phyloP scores from a whole-genome alignment of 2,888 invertebrate species.

The Dorcus parallelipipedus region DNA sequence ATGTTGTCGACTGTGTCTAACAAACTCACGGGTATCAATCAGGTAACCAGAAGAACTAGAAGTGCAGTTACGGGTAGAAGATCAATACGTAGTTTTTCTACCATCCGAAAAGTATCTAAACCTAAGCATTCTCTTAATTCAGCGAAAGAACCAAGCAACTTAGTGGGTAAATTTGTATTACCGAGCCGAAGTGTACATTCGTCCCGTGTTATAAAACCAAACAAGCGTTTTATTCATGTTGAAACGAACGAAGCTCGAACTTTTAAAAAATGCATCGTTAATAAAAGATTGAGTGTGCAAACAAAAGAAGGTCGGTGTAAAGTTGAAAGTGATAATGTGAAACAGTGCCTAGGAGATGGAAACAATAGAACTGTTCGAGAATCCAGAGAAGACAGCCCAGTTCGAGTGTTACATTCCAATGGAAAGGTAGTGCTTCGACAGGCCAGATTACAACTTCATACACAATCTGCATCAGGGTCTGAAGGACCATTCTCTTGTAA shows the following conservation, averaged over 20 bases:
- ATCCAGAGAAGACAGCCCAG: slow-evolving; percentile 36
- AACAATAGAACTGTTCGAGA: slow-evolving; percentile 47
- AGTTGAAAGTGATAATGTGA: slow-evolving; percentile 48
- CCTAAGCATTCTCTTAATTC: slow-evolving; percentile 17
- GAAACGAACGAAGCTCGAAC: slow-evolving; percentile 43
- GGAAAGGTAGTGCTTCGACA: slow-evolving; percentile 69
- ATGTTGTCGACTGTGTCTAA: slow-evolving; percentile 12
- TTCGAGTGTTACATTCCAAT: slow-evolving; percentile 49
- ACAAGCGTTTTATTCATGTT: slow-evolving; percentile 76
- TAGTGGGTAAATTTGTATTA: slow-evolving; percentile 66
- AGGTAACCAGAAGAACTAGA: slow-evolving; percentile 19
- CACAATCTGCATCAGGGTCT: slow-evolving; percentile 48
- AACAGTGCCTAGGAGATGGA: slow-evolving; percentile 44
- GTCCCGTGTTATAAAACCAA: slow-evolving; percentile 83
- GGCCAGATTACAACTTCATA: slow-evolving; percentile 62
- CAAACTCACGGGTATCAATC: slow-evolving; percentile 14
- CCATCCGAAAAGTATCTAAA: slow-evolving; percentile 22
- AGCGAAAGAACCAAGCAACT: slow-evolving; percentile 33
- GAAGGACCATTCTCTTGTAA: slow-evolving; percentile 67
- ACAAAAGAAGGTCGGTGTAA: slow-evolving; percentile 17
- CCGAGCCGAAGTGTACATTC: slow-evolving; percentile 81
- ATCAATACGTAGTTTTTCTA: slow-evolving; percentile 24
- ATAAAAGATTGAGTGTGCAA: slow-evolving; percentile 29
- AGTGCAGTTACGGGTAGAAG: slow-evolving; percentile 24
- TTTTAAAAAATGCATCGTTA: slow-evolving; percentile 41